Base-by-base conservation (phyloP, 2,888 invertebrate genomes). In the Meta bourneti region DNA sequence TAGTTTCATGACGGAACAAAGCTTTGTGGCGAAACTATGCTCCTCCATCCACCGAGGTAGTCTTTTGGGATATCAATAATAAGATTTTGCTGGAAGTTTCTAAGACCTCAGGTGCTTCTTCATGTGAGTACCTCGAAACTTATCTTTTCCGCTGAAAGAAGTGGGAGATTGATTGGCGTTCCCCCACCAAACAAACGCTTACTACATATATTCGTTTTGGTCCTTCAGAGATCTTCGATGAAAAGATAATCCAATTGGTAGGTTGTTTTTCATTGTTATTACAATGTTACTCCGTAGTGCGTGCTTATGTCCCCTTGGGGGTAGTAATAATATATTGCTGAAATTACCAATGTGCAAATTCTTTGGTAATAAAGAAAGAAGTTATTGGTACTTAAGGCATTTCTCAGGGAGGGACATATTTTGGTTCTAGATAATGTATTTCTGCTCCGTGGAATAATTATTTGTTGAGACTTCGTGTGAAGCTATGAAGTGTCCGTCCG, bases 1-100 rank as follows among this genome's bases (percentile, higher is more conserved):
- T 61, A 61, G 61, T 9, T 61, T 16, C 61, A 61, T 16, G 8
- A 9, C 61, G 61, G 16, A 61, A 61, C 61, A 61, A 61, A 61
- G 61, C 16, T 61, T 16, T 61, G 61, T 34, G 34, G 34, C 34
- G 34, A 71, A 82, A 82, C 82, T 72, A 71, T 70, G 34, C 79
- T 79, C 79, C 79, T 16, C 51, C 51, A 7, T 51, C 19, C 77
- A n/a, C 19, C 20, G 70, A 48, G 69, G 80, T 49, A 71, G 52
- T 69, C 84, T 84, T 74, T 75, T 54, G 54, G 61, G 48, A 34
- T 8, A 84, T 19, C 54, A 34, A 74, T 74, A 84, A 84, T 74
- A 74, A 84, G 74, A 54, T 84, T 84, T 84, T 54, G 74, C 75
- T 54, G 74, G 61, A 84, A 84, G 84, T 84, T 52, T 74, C 82